Evolutionary conservation across 1,140 invertebrate genomes (phyloP).

Genomic region (Saccostrea echinata): DNA sequence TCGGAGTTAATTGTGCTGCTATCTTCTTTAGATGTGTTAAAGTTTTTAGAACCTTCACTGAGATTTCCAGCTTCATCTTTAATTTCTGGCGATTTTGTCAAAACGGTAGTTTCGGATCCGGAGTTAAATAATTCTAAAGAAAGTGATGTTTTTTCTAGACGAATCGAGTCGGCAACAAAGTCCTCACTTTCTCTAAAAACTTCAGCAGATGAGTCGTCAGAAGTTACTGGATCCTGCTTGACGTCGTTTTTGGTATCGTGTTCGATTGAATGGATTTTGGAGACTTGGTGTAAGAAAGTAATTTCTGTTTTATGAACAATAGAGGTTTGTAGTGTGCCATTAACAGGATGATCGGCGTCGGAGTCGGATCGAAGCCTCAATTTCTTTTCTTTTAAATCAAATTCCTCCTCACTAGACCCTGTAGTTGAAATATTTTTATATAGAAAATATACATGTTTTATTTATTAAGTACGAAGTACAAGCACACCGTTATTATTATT

Average conservation of each 20-base stretch:
- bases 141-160: not conserved
- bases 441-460: too few relatives aligned
- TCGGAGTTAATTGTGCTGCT: too few relatives aligned
- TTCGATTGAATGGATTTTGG: not conserved
- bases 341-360: too few relatives aligned
- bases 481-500: too few relatives aligned
- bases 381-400: not conserved
- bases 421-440: not conserved
- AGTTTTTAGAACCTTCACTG: not conserved
- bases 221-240: not conserved
- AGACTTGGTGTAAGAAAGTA: not conserved
- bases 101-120: not conserved
- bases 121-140: not conserved
- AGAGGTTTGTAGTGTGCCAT: not conserved
- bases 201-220: not conserved
- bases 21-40: too few relatives aligned
- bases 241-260: not conserved
- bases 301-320: not conserved
- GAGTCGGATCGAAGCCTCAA: not conserved
- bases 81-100: not conserved
- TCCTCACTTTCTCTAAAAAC: not conserved
- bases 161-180: not conserved
- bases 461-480: too few relatives aligned
- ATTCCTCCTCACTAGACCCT: not conserved
- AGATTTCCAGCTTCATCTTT: not conserved